Evolutionary conservation across 2,888 invertebrate genomes (phyloP).

Genomic region (Sericinus montela): DNA sequence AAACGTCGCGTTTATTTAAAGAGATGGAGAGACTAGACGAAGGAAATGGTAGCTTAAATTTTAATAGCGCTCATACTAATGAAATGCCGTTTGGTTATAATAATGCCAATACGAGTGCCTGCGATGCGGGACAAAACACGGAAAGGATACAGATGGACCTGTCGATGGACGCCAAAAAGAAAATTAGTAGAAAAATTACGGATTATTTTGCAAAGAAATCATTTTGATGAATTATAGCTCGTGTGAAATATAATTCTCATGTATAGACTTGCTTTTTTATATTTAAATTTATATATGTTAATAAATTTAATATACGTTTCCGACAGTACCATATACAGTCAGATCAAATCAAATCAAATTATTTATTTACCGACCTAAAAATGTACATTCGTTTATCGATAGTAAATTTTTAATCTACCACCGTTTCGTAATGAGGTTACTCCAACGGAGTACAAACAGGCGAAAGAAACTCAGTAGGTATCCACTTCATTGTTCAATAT

Average conservation of each 20-base stretch:
- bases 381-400: too few relatives aligned
- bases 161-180: constrained; percentile 48
- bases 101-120: constrained; percentile 15
- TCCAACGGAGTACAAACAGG: too few relatives aligned
- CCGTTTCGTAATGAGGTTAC: too few relatives aligned
- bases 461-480: too few relatives aligned
- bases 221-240: constrained; percentile 31
- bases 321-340: too few relatives aligned
- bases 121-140: neutral
- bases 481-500: too few relatives aligned
- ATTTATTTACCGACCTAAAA: too few relatives aligned
- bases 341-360: too few relatives aligned
- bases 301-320: too few relatives aligned
- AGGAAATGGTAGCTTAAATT: constrained; percentile 41
- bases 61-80: constrained; percentile 32
- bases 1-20: constrained; percentile 38
- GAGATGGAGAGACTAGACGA: constrained; percentile 49
- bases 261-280: neutral
- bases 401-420: too few relatives aligned
- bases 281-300: too few relatives aligned
- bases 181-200: constrained; percentile 57
- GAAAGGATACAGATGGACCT: constrained; percentile 30
- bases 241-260: constrained; percentile 9
- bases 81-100: constrained; percentile 27
- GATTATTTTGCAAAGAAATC: constrained; percentile 63